Evolutionary conservation across 2,797 vertebrate species (phyloP).

Genomic region (Sebastes trivittatus): DNA sequence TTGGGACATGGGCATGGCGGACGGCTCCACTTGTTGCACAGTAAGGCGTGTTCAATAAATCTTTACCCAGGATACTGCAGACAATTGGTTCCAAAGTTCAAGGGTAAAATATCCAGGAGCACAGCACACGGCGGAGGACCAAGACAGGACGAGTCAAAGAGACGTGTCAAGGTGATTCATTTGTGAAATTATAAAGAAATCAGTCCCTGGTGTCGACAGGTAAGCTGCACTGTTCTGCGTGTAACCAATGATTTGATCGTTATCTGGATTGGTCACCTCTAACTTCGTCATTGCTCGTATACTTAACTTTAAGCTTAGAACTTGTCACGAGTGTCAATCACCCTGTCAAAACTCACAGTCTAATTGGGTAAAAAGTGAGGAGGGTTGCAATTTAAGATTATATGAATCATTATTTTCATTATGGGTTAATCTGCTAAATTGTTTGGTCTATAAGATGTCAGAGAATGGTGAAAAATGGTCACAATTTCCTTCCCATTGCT

Average conservation of each 20-base stretch:
- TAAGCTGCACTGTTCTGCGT: conserved; percentile 53
- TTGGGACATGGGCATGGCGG: conserved; percentile 29
- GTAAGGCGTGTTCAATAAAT: conserved; percentile 82
- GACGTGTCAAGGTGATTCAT: conserved; percentile 49
- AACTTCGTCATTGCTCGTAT: background rate
- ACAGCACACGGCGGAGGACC: conserved; percentile 28
- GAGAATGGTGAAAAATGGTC: background rate
- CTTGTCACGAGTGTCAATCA: background rate
- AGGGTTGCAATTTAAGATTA: background rate
- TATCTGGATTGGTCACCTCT: background rate
- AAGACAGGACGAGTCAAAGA: conserved; percentile 40
- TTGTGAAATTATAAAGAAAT: conserved; percentile 38
- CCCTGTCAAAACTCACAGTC: background rate
- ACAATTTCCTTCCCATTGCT: background rate
- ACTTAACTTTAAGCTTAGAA: background rate
- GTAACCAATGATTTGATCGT: background rate
- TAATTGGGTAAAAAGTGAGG: background rate
- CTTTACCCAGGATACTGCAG: conserved; percentile 77
- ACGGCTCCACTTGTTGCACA: conserved; percentile 40
- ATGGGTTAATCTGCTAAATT: background rate
- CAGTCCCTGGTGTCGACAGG: conserved; percentile 50
- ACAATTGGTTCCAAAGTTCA: conserved; percentile 86
- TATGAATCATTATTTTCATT: background rate
- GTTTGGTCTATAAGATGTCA: background rate
- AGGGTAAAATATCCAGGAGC: conserved; percentile 71